Conservation (phyloP, 2,797 vertebrate genomes). For the Distichodus sexfasciatus region DNA sequence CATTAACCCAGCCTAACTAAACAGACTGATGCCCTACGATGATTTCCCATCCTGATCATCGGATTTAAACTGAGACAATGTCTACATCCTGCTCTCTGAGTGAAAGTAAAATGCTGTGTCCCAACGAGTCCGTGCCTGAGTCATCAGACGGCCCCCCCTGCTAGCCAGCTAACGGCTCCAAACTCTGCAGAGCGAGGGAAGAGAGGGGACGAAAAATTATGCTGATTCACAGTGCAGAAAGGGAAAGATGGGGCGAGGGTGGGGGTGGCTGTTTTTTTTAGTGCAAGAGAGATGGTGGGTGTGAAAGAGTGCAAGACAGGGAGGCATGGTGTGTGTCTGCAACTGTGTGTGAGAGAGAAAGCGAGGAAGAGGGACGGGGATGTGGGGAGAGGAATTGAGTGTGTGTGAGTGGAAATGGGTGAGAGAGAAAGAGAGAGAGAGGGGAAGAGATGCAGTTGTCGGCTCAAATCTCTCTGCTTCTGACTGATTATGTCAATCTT, state of each 20-base stretch:
- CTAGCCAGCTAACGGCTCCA: constrained; percentile 23
- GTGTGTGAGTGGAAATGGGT: constrained; percentile 7
- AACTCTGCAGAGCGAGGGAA: constrained; percentile 41
- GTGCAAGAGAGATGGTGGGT: too few species aligned
- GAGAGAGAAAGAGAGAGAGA: constrained; percentile 26
- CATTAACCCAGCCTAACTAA: too few species aligned
- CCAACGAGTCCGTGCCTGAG: too few species aligned
- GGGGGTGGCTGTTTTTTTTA: too few species aligned
- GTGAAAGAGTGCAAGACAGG: neutral
- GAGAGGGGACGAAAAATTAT: constrained; percentile 54
- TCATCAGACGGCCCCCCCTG: too few species aligned
- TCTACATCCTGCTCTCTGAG: too few species aligned
- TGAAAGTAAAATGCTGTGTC: too few species aligned
- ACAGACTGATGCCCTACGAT: too few species aligned
- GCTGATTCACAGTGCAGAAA: constrained; percentile 69
- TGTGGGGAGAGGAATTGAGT: neutral
- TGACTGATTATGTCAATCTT: too few species aligned
- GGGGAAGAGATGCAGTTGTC: constrained; percentile 11
- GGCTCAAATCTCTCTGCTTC: too few species aligned
- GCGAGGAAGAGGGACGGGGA: neutral
- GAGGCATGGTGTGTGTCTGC: neutral
- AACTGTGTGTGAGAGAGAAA: neutral
- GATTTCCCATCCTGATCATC: too few species aligned
- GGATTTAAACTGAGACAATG: too few species aligned
- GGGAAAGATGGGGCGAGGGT: neutral